A percentile compares a stretch with the other conserved stretches of the same genome.
phyloP scores from a whole-genome alignment of 35 echinoderm and acorn worm species.

The Lytechinus pictus region DNA sequence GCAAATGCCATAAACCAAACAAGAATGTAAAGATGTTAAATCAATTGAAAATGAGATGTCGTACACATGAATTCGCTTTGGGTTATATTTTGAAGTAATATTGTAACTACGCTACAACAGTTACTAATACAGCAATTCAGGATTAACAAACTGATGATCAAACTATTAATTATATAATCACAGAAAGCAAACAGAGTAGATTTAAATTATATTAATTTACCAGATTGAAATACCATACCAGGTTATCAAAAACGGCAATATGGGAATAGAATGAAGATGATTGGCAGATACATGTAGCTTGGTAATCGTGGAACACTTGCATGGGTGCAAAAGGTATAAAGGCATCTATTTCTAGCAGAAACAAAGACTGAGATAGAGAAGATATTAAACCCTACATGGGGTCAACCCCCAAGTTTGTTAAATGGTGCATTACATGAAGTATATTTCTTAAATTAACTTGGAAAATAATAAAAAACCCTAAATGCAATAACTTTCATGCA shows the following conservation, averaged over 20 bases:
- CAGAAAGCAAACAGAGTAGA: not conserved
- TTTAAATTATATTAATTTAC: not conserved
- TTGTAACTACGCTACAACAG: not conserved
- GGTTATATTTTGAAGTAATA: not conserved
- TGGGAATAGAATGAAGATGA: not conserved
- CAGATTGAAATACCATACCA: not conserved
- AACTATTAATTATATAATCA: not conserved
- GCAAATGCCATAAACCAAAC: not conserved
- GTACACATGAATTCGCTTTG: not conserved
- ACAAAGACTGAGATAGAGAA: not conserved
- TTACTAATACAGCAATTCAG: not conserved
- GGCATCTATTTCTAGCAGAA: constrained; percentile 1
- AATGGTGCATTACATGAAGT: not conserved
- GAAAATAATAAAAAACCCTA: not conserved
- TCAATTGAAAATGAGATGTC: not conserved
- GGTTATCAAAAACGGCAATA: not conserved
- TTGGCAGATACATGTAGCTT: not conserved
- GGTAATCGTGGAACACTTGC: not conserved
- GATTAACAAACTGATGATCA: not conserved
- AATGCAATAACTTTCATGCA: not conserved
- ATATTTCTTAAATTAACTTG: not conserved
- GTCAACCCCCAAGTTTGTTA: not conserved
- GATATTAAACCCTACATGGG: constrained; percentile 3
- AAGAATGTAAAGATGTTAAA: not conserved
- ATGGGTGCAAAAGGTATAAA: not conserved